phyloP scores from a whole-genome alignment of 1,140 invertebrate genomes.

The Euwallacea similis region DNA sequence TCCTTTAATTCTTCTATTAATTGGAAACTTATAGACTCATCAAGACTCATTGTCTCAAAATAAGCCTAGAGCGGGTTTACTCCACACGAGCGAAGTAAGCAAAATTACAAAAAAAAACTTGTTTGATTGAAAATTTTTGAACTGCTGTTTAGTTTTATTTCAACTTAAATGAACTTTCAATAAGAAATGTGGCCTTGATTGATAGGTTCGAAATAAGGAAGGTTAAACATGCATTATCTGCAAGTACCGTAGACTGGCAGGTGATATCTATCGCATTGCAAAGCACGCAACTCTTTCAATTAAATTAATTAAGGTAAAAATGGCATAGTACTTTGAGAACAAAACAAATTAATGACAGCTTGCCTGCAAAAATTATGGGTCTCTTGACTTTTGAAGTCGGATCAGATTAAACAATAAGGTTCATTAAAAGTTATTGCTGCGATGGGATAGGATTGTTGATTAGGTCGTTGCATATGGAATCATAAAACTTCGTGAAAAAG shows the following conservation, averaged over 20 bases:
- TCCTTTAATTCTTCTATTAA: background rate
- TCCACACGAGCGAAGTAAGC: background rate
- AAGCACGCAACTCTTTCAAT: slow-evolving; percentile 12
- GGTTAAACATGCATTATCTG: no score
- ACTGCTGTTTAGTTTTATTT: no score
- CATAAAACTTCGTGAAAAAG: no score
- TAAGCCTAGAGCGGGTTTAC: background rate
- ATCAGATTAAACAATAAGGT: slow-evolving; percentile 17
- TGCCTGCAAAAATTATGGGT: slow-evolving; percentile 10
- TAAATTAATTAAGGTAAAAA: slow-evolving; percentile 17
- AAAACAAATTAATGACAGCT: slow-evolving; percentile 8
- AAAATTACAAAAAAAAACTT: background rate
- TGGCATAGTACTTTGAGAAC: slow-evolving; percentile 6
- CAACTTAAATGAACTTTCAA: no score
- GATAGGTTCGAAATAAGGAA: no score
- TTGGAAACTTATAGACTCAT: background rate
- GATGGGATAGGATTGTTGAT: background rate
- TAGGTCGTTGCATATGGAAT: no score
- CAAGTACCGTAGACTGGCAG: no score
- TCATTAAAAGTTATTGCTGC: slow-evolving; percentile 13
- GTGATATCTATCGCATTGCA: slow-evolving; percentile 3
- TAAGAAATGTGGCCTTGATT: no score
- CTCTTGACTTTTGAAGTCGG: slow-evolving; percentile 8
- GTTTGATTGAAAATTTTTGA: background rate
- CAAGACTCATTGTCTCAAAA: background rate